Conservation (phyloP, 2,888 invertebrate genomes). For the Andrena bicolor region DNA sequence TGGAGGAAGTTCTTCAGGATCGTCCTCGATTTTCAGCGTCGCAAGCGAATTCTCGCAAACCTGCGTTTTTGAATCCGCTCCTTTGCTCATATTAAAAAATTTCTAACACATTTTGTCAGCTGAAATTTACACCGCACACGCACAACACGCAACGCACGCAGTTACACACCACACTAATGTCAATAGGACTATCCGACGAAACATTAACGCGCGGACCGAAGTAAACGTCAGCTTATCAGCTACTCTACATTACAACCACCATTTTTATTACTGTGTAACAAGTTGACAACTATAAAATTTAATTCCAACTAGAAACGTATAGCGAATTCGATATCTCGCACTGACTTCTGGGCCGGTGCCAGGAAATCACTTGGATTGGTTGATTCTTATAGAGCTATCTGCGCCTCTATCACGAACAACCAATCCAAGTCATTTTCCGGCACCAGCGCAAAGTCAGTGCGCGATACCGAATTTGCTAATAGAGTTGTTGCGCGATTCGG, state of each 20-base stretch:
- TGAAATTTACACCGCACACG: conserved; percentile 52
- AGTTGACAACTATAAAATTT: conserved; percentile 53
- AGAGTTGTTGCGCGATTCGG: no score
- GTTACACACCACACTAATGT: conserved; percentile 37
- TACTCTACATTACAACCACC: conserved; percentile 70
- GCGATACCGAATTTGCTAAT: no score
- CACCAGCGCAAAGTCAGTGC: no score
- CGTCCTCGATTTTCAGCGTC: conserved; percentile 57
- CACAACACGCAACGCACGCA: conserved; percentile 42
- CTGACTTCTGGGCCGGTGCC: no score
- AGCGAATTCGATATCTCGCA: neutral
- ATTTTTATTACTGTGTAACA: conserved; percentile 76
- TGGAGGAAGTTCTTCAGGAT: conserved; percentile 57
- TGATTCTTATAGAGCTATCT: no score
- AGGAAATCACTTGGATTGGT: no score
- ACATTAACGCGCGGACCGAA: conserved; percentile 76
- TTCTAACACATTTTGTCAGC: conserved; percentile 69
- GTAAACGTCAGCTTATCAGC: conserved; percentile 72
- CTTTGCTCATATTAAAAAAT: conserved; percentile 72
- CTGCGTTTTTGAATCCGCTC: conserved; percentile 66
- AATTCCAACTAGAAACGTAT: conserved; percentile 33
- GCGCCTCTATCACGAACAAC: no score
- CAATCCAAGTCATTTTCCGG: no score
- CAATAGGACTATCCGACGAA: conserved; percentile 47
- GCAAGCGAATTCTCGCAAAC: conserved; percentile 67